Evolutionary conservation across 2,113 vertebrate species (phyloP), one percentile per base, ranked within the genome.

Genomic region (Galbula dea): DNA sequence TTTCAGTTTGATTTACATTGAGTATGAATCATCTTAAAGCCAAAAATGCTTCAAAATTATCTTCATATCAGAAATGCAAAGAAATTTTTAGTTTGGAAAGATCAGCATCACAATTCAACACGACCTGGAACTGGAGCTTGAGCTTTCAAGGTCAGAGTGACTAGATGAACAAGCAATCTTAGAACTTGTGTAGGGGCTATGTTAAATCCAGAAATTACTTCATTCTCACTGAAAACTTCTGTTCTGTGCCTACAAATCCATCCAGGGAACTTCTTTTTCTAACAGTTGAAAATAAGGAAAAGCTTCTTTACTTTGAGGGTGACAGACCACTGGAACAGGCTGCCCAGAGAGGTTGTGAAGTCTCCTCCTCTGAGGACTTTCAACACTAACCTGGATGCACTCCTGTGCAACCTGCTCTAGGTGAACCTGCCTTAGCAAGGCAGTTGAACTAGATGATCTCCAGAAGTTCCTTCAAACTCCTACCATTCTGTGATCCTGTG

Each of bases 131-230:
- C 12, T 62, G 37, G 5, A 10, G 54, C 43, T 79, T 80, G 41
- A 88, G 6, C 15, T 88, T 88, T 51, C 81, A 66, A 77, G 76
- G 79, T 88, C 95, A 92, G 61, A 65, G 52, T 83, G 87, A 89
- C 83, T 79, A 79, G 46, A 86, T 13, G 37, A 90, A 80, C 19
- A 54, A 69, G 46, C 10, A 69, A 15, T 77, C 46, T 81, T 49
- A 80, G 46, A 54, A 73, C 68, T 37, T 80, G 6, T 62, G 15
- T 41, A 80, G 55, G 22, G 21, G n/a, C 13, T 76, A 43, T 73
- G 24, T 6, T 58, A 32, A 90, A 77, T 54, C 51, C 46, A 71
- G 68, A 88, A 80, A 92, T 58, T 0, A 80, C 58, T 83, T 81
- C 5, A n/a, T 67, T 81, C 41, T 88, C 22, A 57, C 39, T 79